These are phyloP conservation scores for Gymnothorax reevesii DNA, from an alignment of 2,797 vertebrate genomes.

Conservation along the genomic window DNA sequence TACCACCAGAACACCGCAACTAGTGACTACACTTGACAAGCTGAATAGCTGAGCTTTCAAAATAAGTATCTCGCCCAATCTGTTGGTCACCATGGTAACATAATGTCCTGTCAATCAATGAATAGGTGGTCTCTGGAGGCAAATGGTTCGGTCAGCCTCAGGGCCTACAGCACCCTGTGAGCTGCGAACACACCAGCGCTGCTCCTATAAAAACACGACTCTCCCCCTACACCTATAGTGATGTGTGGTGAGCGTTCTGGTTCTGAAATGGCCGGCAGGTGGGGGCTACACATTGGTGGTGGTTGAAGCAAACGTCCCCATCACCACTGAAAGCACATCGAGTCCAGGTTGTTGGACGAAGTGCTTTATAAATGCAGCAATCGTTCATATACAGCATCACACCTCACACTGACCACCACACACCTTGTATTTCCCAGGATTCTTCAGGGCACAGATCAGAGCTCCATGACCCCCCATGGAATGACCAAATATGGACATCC, in stretches of 20 bases:
- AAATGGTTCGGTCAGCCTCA: not conserved
- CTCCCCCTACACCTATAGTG: not conserved
- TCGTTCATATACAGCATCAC: not conserved
- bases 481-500: slow-evolving; percentile 89
- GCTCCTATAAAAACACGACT: not conserved
- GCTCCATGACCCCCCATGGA: slow-evolving; percentile 97
- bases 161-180: not conserved
- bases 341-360: too few relatives aligned
- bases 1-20: not conserved
- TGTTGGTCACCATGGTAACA: too few relatives aligned
- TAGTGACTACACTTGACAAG: not conserved
- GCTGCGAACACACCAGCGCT: not conserved
- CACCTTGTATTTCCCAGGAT: slow-evolving; percentile 91
- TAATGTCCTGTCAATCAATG: too few relatives aligned
- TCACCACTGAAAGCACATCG: too few relatives aligned
- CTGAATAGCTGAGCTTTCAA: too few relatives aligned
- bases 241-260: too few relatives aligned
- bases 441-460: slow-evolving; percentile 87
- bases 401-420: not conserved
- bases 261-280: too few relatives aligned
- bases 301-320: too few relatives aligned
- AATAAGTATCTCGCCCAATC: too few relatives aligned
- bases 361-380: too few relatives aligned
- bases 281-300: too few relatives aligned
- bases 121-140: too few relatives aligned